Evolutionary conservation across 2,888 invertebrate species (phyloP).

Genomic region (Lamproptera curius): DNA sequence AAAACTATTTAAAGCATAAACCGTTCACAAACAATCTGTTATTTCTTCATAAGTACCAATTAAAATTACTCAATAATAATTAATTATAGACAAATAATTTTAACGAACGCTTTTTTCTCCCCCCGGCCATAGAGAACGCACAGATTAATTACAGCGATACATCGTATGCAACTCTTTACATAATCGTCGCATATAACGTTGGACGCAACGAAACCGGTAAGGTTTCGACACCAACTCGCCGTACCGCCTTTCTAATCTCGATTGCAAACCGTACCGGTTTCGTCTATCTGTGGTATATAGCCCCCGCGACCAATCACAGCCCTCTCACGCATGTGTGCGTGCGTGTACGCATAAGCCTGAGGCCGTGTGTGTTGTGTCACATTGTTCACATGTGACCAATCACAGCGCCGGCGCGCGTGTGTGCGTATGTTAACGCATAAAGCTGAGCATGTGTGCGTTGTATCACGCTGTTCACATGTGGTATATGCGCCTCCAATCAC

Average conservation of each 20-base stretch:
- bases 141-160: constrained; percentile 15
- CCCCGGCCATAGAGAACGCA: not conserved
- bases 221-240: constrained; percentile 31
- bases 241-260: constrained; percentile 73
- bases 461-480: too few relatives aligned
- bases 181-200: constrained; percentile 30
- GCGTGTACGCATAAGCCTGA: constrained; percentile 47
- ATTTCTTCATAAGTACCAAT: too few relatives aligned
- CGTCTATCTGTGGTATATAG: constrained; percentile 58
- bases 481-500: too few relatives aligned
- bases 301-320: constrained; percentile 37
- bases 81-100: too few relatives aligned
- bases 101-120: not conserved
- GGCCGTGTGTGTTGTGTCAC: constrained; percentile 35
- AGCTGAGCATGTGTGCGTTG: constrained; percentile 39
- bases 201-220: constrained; percentile 39
- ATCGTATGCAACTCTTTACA: constrained; percentile 28
- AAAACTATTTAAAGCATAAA: too few relatives aligned
- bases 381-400: too few relatives aligned
- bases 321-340: constrained; percentile 34
- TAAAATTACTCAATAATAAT: too few relatives aligned
- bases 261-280: constrained; percentile 63
- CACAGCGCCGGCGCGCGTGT: constrained; percentile 19
- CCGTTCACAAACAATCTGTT: too few relatives aligned
- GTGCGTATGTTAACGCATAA: constrained; percentile 47